Percentiles rank a stretch among this genome's conserved stretches.
Evolutionary conservation across 2,113 vertebrate genomes (phyloP).

Genomic region (Menura novaehollandiae): DNA sequence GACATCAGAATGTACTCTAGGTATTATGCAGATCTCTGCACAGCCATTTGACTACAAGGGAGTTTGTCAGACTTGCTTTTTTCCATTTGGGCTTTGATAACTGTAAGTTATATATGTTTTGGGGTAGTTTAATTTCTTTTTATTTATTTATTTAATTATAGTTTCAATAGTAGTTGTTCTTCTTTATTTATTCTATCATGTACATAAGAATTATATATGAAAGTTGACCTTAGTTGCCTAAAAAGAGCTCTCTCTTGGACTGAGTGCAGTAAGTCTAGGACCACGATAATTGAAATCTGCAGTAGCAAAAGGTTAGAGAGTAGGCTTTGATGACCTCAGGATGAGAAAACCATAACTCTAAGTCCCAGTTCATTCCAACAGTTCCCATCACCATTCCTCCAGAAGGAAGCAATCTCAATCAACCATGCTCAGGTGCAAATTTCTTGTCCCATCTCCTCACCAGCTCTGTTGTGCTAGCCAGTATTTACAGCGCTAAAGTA

Average conservation of each 20-base stretch:
- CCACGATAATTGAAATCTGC: background rate
- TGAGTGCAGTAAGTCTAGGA: background rate
- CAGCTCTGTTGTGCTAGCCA: background rate
- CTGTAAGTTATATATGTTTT: background rate
- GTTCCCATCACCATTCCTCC: background rate
- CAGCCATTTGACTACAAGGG: background rate
- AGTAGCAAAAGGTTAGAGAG: background rate
- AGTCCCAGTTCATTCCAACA: background rate
- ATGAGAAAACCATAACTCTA: accelerated
- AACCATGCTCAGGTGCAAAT: background rate
- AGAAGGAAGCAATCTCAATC: background rate
- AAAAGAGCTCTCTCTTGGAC: background rate
- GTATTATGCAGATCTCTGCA: background rate
- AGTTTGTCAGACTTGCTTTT: background rate
- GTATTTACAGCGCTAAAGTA: background rate
- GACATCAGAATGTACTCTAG: background rate
- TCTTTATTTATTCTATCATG: background rate
- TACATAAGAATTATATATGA: background rate
- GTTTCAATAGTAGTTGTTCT: background rate
- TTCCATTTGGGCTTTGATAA: background rate
- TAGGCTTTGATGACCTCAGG: background rate
- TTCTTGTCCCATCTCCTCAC: background rate
- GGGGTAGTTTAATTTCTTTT: background rate
- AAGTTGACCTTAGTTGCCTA: background rate
- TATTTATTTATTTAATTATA: background rate